Base-by-base conservation (phyloP, 2,113 vertebrate genomes). In the Clarias batrachus region DNA sequence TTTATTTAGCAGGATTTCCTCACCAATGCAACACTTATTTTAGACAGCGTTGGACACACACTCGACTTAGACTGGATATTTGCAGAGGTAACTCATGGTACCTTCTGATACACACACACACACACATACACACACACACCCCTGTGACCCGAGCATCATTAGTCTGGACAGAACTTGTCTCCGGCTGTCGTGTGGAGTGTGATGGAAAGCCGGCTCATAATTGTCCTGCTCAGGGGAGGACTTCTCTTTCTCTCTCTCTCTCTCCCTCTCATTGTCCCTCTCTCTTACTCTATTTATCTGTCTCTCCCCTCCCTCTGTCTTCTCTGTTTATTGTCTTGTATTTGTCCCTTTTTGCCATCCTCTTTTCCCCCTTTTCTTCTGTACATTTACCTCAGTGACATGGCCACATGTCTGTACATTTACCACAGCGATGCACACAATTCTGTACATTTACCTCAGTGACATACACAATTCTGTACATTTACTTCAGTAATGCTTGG, bases 141-240 rank as follows among this genome's bases (percentile, higher is more conserved):
- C 62, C 25, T 16, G 13, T 86, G 63, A 88, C 80, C 84, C 21
- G 25, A 23, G 27, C 13, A 80, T 80, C 87, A 83, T 88, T 86
- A 71, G 84, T 86, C 84, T 88, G 87, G 83, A 86, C 57, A 37
- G 81, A 70, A 66, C 70, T 68, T 85, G 87, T 88, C 83, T 57
- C 30, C 27, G 41, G 27, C 57, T 85, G 78, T 59, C 73, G 17
- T 60, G 76, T 85, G 82, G 87, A 83, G 73, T 79, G 62, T 86
- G 81, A 88, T 88, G 65, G 85, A 88, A 66, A 70, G 84, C 81
- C 25, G 41, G 59, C 4, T 62, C 25, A 14, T 83, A 73, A 86
- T 86, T 83, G 87, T 88, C 77, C 81, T 60, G 65, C 81, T 86
- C 23, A 48, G 62, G 80, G 84, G 60, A 68, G 62, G 84, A 83